Percentiles rank a stretch among this genome's conserved stretches.
Evolutionary conservation across 2,113 vertebrate species (phyloP).

Genomic region (Capreolus pygargus): DNA sequence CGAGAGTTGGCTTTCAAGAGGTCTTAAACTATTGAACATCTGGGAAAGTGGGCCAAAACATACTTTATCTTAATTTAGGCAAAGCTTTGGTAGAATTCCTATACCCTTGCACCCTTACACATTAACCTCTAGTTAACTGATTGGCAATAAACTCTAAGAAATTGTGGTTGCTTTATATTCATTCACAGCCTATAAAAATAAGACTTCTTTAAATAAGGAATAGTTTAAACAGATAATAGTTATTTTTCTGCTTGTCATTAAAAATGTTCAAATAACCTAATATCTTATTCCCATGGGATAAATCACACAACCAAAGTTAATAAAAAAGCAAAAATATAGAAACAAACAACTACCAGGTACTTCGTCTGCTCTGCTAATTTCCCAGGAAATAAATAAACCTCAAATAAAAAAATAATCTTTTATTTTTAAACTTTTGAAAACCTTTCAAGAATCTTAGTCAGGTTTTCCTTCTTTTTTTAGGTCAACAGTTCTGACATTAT

Average conservation of each 20-base stretch:
- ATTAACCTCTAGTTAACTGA: not conserved
- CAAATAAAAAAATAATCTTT: not conserved
- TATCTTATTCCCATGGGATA: not conserved
- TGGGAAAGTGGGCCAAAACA: not conserved
- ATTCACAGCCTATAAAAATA: conserved; percentile 23
- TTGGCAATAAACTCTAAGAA: not conserved
- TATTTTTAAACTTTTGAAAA: conserved; percentile 28
- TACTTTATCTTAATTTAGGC: not conserved
- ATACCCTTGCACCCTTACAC: not conserved
- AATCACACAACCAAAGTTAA: not conserved
- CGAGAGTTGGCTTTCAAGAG: conserved; percentile 2
- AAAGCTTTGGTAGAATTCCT: not conserved
- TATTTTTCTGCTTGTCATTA: not conserved
- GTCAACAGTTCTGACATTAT: not conserved
- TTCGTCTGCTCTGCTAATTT: not conserved
- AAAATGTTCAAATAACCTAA: not conserved
- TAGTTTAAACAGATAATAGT: not conserved
- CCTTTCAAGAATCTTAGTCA: conserved; percentile 2
- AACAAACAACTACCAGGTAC: not conserved
- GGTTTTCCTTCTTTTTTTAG: not conserved
- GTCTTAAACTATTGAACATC: not conserved
- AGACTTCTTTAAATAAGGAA: not conserved
- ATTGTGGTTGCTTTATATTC: not conserved
- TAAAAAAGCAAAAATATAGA: not conserved
- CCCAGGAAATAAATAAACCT: conserved; percentile 23